Conservation (phyloP, 2,113 vertebrate genomes). For the Erpornis zantholeuca region DNA sequence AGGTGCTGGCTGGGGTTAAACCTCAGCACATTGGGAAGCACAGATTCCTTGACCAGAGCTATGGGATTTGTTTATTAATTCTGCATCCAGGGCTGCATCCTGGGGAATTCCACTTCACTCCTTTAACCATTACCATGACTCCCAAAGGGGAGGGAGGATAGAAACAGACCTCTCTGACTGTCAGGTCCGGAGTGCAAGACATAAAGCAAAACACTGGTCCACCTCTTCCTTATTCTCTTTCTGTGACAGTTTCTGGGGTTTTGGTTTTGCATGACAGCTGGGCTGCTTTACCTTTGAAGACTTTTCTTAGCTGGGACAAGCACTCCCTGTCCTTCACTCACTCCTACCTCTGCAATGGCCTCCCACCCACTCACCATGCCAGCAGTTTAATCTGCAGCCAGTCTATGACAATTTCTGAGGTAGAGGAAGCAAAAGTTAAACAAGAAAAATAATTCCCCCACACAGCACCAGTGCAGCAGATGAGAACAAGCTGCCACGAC, state of each 20-base stretch:
- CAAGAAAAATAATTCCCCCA: not conserved
- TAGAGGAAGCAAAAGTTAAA: not conserved
- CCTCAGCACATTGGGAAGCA: not conserved
- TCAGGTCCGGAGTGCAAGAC: not conserved
- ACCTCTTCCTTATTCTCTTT: not conserved
- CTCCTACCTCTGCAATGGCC: fast-evolving
- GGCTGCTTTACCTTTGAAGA: not conserved
- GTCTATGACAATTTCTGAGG: not conserved
- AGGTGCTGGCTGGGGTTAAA: not conserved
- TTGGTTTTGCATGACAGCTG: not conserved
- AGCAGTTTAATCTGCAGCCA: not conserved
- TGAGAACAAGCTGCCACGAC: not conserved
- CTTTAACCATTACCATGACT: not conserved
- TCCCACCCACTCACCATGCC: not conserved
- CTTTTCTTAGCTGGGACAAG: not conserved
- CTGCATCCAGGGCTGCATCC: not conserved
- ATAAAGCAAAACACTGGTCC: not conserved
- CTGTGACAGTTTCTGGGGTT: not conserved
- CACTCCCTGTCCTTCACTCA: not conserved
- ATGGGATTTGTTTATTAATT: not conserved
- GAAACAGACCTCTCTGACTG: not conserved
- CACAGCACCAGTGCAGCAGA: not conserved
- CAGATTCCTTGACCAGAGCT: not conserved
- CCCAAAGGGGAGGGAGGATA: not conserved
- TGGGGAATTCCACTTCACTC: not conserved